These are phyloP conservation scores for Protonibea diacanthus DNA, from an alignment of 2,797 vertebrate species.

Conservation along the genomic window DNA sequence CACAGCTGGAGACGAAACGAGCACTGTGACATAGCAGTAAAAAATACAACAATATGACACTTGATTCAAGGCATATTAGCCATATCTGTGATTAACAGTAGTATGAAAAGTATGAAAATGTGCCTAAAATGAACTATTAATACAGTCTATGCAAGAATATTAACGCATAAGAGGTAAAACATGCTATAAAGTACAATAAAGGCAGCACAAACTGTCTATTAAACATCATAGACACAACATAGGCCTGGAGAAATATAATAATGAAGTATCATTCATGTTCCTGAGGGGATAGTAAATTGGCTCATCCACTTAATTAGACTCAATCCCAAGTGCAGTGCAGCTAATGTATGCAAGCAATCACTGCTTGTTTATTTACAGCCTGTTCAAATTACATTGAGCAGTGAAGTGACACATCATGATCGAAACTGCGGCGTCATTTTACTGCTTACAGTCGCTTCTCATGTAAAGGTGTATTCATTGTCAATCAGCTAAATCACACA, in stretches of 20 bases:
- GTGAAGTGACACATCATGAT: conserved; percentile 53
- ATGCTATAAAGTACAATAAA: neutral
- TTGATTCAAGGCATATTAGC: neutral
- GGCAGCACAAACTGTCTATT: neutral
- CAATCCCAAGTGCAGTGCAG: conserved; percentile 32
- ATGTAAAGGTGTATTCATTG: conserved; percentile 13
- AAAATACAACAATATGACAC: neutral
- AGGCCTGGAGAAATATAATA: conserved; percentile 5
- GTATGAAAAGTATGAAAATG: neutral
- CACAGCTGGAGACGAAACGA: neutral
- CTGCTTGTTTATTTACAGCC: conserved; percentile 58
- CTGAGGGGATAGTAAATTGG: conserved; percentile 29
- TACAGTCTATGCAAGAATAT: neutral
- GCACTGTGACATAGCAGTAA: neutral
- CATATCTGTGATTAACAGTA: no score
- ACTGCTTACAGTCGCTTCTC: conserved; percentile 11
- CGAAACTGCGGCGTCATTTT: conserved; percentile 20
- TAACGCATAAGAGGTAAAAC: neutral
- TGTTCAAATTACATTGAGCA: conserved; percentile 51
- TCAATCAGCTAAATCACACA: neutral
- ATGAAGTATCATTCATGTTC: conserved; percentile 22
- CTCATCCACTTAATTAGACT: conserved; percentile 62
- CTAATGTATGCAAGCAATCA: conserved; percentile 66
- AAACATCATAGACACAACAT: neutral
- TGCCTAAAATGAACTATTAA: neutral